phyloP scores from a whole-genome alignment of 2,113 vertebrate species.

The Echinops telfairi region DNA sequence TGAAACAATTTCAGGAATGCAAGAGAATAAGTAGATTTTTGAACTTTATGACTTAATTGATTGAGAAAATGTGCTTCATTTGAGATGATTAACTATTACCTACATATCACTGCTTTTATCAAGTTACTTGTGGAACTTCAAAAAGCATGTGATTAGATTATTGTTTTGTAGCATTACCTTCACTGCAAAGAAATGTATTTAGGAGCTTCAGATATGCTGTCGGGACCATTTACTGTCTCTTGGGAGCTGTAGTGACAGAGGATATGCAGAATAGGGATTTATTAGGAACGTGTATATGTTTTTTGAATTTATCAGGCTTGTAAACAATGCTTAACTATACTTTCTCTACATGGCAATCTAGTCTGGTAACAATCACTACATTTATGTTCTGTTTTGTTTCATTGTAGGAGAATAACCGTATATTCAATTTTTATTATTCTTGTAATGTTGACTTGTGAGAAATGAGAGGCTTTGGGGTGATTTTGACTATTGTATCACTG shows the following conservation, averaged over 20 bases:
- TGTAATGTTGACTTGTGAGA: constrained; percentile 16
- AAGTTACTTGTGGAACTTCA: constrained; percentile 13
- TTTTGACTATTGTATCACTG: background rate
- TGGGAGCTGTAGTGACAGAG: background rate
- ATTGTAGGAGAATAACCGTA: constrained; percentile 2
- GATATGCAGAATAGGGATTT: constrained; percentile 5
- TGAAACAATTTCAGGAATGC: constrained; percentile 39
- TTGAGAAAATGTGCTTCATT: constrained; percentile 49
- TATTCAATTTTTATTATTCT: constrained; percentile 23
- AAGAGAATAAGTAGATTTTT: background rate
- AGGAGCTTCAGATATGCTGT: background rate
- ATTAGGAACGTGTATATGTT: background rate
- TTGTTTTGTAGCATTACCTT: background rate
- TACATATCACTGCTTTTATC: background rate
- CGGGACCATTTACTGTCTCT: background rate
- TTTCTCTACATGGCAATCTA: background rate
- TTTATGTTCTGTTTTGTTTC: constrained; percentile 5
- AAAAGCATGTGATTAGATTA: background rate
- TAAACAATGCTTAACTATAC: background rate
- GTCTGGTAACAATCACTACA: background rate
- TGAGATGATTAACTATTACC: constrained; percentile 29
- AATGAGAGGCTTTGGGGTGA: background rate
- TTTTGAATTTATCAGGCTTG: constrained; percentile 28
- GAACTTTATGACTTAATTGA: constrained; percentile 7
- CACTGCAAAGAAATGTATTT: constrained; percentile 19